Base-by-base conservation (phyloP, 1,140 invertebrate species). In the Paraescarpia echinospica region DNA sequence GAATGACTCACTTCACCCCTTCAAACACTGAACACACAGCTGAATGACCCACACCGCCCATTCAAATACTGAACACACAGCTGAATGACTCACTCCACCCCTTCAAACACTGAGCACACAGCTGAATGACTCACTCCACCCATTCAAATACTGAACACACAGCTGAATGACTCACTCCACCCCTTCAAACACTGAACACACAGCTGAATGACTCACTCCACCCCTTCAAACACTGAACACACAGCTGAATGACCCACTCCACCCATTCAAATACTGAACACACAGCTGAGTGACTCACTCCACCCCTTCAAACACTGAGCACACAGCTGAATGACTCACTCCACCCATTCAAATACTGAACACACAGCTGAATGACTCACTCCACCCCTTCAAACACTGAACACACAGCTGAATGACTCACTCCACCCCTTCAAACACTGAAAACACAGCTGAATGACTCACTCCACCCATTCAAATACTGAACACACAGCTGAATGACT, bases 1-100 rank as follows among this genome's bases (percentile, higher is more conserved):
- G 89, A 41, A 97, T 97, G 5, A 97, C 95, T n/a, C 41, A 31
- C 34, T 98, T 98, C 94, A 98, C 98, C 92, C 98, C 98, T 96
- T 96, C 95, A 90, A 90, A 90, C 89, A 90, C 89, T 90, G 89
- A 34, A 90, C 59, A 77, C 59, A 77, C n/a, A 93, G 41, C 51
- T 35, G 89, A 41, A 97, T 97, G 5, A 97, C 95, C 22, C 41
- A 31, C 34, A 98, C 98, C 94, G 98, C 98, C 92, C 98, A 98
- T 96, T 96, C 95, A 90, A 90, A 90, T 31, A 90, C 89, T 90
- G 89, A 34, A 90, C 59, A 77, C 59, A 77, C n/a, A 93, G 41
- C 51, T 35, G 89, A 41, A 97, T 97, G 5, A 97, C 95, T n/a
- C 41, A 31, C 34, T 98, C 98, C 94, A 98, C 98, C 92, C 98